A percentile compares a stretch with the other conserved stretches of the same genome.
Evolutionary conservation across 2,113 vertebrate species (phyloP).

Genomic region (Platichthys flesus): DNA sequence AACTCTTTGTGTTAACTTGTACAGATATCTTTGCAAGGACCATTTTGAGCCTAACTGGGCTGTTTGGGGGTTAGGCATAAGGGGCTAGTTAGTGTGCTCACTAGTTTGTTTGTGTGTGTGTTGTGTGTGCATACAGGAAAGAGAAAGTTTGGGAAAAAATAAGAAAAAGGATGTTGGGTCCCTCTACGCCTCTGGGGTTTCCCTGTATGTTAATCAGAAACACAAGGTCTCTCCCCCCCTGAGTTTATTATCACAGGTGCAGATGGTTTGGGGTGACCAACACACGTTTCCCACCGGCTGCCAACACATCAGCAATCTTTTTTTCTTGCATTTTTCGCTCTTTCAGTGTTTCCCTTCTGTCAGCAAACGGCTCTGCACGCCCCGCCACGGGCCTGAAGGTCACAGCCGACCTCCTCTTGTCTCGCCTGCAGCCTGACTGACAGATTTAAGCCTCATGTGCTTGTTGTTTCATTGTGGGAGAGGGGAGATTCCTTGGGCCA

Average conservation of each 20-base stretch:
- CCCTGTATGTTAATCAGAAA: slow-evolving; percentile 69
- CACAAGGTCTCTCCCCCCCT: slow-evolving; percentile 46
- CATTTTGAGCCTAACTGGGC: no score
- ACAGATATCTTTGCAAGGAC: no score
- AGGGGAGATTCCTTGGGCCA: not conserved
- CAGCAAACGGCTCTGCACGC: slow-evolving; percentile 7
- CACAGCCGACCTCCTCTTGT: slow-evolving; percentile 2
- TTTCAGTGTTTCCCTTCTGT: slow-evolving; percentile 14
- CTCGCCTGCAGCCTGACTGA: slow-evolving; percentile 5
- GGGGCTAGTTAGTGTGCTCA: no score
- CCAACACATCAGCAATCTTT: slow-evolving; percentile 6
- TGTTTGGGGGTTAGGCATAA: no score
- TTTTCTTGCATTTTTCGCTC: not conserved
- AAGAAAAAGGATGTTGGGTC: slow-evolving; percentile 40
- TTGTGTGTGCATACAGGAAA: slow-evolving; percentile 9
- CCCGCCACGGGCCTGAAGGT: not conserved
- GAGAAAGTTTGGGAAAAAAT: slow-evolving; percentile 13
- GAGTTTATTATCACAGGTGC: slow-evolving; percentile 79
- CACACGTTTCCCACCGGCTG: slow-evolving; percentile 39
- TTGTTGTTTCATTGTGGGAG: slow-evolving; percentile 1
- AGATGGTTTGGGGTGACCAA: slow-evolving; percentile 65
- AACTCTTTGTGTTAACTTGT: no score
- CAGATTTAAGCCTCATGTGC: slow-evolving; percentile 13
- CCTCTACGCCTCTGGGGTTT: slow-evolving; percentile 34
- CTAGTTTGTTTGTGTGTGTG: slow-evolving; percentile 17